These are phyloP conservation scores for Hanleya hanleyi DNA, from an alignment of 2,888 invertebrate genomes.

Conservation along the genomic window DNA sequence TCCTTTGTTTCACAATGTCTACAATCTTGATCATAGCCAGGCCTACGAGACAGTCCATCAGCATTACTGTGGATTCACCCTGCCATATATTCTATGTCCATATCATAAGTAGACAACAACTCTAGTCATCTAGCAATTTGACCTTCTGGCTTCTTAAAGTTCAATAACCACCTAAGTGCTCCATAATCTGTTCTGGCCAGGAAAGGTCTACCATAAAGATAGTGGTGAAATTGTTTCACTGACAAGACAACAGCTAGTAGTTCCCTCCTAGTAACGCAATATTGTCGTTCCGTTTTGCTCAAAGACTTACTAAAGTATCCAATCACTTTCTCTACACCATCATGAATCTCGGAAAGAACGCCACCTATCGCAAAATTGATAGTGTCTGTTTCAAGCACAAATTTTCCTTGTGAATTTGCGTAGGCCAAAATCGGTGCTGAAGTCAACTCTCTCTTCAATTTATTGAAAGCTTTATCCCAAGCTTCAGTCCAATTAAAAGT, in stretches of 20 bases:
- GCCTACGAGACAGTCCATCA: slow-evolving; percentile 28
- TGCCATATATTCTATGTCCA: slow-evolving; percentile 18
- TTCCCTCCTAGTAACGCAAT: slow-evolving; percentile 32
- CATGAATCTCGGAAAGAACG: slow-evolving; percentile 30
- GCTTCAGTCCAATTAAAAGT: no score
- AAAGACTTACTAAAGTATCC: slow-evolving; percentile 32
- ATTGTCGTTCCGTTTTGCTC: slow-evolving; percentile 26
- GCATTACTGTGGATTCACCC: slow-evolving; percentile 32
- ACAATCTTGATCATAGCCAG: background rate
- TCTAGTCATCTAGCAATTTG: slow-evolving; percentile 37
- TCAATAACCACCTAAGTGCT: slow-evolving; percentile 33
- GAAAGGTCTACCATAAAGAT: slow-evolving; percentile 30
- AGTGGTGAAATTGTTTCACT: slow-evolving; percentile 31
- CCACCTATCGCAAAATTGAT: slow-evolving; percentile 20
- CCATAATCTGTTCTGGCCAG: slow-evolving; percentile 36
- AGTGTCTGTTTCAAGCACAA: slow-evolving; percentile 34
- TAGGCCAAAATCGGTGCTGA: no score
- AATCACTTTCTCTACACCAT: slow-evolving; percentile 23
- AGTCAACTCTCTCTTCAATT: slow-evolving; percentile 4
- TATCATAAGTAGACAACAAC: slow-evolving; percentile 21
- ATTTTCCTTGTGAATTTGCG: slow-evolving; percentile 15
- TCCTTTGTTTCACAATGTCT: background rate
- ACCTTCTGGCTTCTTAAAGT: slow-evolving; percentile 30
- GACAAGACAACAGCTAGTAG: slow-evolving; percentile 31
- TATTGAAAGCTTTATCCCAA: slow-evolving; percentile 21